Conservation (phyloP, 2,888 invertebrate species). For the Melitaea athalia region DNA sequence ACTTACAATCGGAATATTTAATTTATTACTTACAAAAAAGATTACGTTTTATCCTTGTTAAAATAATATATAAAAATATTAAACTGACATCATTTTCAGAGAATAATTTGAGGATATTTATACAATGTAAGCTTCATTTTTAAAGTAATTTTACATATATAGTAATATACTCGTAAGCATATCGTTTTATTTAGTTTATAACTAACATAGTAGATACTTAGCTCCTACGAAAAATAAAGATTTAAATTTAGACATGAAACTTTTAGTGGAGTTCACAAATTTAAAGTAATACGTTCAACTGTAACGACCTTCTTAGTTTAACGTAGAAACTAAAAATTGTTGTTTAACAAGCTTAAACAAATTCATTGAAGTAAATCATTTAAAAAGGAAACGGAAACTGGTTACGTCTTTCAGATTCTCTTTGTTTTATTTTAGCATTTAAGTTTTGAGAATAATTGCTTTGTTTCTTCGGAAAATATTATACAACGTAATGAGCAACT, state of each 20-base stretch:
- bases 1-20: too few relatives aligned
- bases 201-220: too few relatives aligned
- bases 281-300: neutral
- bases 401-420: neutral
- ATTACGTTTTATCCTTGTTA: too few relatives aligned
- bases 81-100: too few relatives aligned
- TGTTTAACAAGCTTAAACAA: neutral
- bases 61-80: too few relatives aligned
- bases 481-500: neutral
- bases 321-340: neutral
- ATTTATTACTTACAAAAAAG: too few relatives aligned
- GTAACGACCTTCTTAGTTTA: neutral
- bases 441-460: neutral
- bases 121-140: too few relatives aligned
- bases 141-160: too few relatives aligned
- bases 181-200: too few relatives aligned
- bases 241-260: neutral
- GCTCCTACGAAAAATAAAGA: neutral
- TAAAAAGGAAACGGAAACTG: neutral
- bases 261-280: neutral
- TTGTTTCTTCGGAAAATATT: neutral
- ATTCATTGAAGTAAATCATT: conserved; percentile 4
- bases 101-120: too few relatives aligned
- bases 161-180: too few relatives aligned
- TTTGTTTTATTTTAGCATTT: neutral